Base-by-base conservation (phyloP, 1,140 invertebrate genomes). In the Acyrthosiphon pisum region DNA sequence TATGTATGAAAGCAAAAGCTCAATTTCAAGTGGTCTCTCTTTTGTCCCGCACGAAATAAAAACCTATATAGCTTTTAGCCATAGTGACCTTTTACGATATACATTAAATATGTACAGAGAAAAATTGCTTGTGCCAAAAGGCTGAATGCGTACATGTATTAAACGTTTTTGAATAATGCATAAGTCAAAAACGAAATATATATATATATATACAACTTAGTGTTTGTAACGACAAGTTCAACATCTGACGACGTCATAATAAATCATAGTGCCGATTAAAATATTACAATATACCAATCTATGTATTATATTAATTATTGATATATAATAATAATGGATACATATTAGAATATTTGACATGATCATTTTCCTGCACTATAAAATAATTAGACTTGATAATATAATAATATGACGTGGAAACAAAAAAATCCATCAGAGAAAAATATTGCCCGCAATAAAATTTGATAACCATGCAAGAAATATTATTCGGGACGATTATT, bases 161-260 rank as follows among this genome's bases (percentile, higher is more conserved):
- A 90, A 90, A 90, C 37, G 88, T 60, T 26, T 90, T 41, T 90
- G 35, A 90, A 90, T 90, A 90, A 90, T 90, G 9, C 35, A 90
- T 41, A 9, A 41, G 88, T 35, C 26, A 9, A 90, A 89, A 89
- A 89, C 48, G n/a, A 53, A 22, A 50, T 87, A 44, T 88, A n/a
- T 48, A 48, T 22, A 50, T 7, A 11, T 30, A 20, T 14, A 23
- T n/a, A 86, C 23, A 26, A 53, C 50, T 53, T n/a, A 18, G 44
- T 84, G 23, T 46, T 48, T 18, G 60, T 76, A 76, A n/a, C 60
- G 30, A 76, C n/a, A 76, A 76, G 30, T 88, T 35, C 30, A 20
- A 35, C 11, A 88, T 35, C 22, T 22, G 46, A 88, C 7, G 86
- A 48, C 46, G 14, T 88, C n/a, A 46, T 18, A 76, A 14, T 76